phyloP scores from a whole-genome alignment of 2,113 vertebrate species.

The Python bivittatus region DNA sequence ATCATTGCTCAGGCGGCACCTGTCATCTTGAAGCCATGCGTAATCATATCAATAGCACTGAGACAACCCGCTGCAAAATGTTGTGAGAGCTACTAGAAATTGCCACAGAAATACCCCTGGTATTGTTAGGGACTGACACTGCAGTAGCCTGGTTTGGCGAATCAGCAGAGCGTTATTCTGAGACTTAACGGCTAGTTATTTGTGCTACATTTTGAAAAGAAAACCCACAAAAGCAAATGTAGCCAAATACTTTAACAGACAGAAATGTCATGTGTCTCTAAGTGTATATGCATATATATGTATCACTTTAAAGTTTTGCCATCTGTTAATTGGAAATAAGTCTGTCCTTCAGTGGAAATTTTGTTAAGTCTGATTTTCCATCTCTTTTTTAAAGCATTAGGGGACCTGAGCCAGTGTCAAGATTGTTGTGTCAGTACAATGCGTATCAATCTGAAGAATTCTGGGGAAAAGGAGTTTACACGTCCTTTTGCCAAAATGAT shows the following conservation, averaged over 20 bases:
- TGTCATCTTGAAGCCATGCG: background rate
- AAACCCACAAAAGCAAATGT: background rate
- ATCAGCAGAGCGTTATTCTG: background rate
- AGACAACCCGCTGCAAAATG: slow-evolving; percentile 21
- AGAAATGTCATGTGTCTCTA: background rate
- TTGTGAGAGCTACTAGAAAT: slow-evolving; percentile 37
- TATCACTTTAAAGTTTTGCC: slow-evolving; percentile 9
- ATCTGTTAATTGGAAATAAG: fast-evolving
- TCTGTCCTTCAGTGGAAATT: background rate
- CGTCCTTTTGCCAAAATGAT: background rate
- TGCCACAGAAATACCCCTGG: background rate
- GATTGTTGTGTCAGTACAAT: background rate
- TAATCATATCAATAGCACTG: slow-evolving; percentile 11
- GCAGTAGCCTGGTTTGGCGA: background rate
- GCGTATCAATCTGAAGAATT: background rate
- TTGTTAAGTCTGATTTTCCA: background rate
- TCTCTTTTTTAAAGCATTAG: slow-evolving; percentile 18
- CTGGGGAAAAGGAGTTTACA: background rate
- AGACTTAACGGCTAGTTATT: background rate
- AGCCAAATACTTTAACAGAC: background rate
- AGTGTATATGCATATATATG: background rate
- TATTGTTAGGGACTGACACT: background rate
- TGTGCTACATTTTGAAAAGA: background rate
- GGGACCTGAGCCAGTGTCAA: background rate
- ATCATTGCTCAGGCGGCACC: background rate